Conservation (phyloP, 2,113 vertebrate genomes). For the Aepyceros melampus region DNA sequence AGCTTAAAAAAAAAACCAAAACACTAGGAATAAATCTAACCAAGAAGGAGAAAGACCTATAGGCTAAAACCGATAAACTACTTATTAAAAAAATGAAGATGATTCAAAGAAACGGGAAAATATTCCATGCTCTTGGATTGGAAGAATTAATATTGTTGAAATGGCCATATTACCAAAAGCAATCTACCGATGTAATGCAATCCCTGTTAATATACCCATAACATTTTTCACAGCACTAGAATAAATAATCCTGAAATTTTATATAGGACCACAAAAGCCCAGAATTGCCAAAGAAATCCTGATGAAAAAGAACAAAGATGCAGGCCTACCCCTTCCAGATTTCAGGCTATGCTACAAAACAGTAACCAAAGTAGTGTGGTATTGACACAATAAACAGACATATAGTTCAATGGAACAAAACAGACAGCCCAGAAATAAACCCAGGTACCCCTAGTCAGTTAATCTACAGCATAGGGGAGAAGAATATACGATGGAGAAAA, state of each 20-base stretch:
- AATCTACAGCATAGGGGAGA: neutral
- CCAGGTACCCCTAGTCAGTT: neutral
- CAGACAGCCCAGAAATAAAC: neutral
- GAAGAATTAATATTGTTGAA: neutral
- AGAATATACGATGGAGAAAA: neutral
- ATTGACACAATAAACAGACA: neutral
- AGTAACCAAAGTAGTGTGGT: neutral
- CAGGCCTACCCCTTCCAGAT: neutral
- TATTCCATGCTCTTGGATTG: neutral
- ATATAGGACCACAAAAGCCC: neutral
- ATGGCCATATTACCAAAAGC: neutral
- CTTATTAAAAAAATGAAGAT: neutral
- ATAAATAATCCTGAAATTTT: neutral
- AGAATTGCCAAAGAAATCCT: neutral
- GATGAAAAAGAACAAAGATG: neutral
- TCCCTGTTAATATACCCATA: neutral
- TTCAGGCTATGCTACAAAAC: neutral
- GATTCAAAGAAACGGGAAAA: neutral
- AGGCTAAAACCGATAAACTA: neutral
- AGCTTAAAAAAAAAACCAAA: neutral
- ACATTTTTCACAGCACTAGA: neutral
- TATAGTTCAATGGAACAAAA: neutral
- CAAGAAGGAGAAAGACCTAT: neutral
- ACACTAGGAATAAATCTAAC: neutral
- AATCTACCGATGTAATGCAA: neutral